These are phyloP conservation scores for Nothoprocta pentlandii DNA, from an alignment of 2,113 vertebrate genomes.

Conservation along the genomic window DNA sequence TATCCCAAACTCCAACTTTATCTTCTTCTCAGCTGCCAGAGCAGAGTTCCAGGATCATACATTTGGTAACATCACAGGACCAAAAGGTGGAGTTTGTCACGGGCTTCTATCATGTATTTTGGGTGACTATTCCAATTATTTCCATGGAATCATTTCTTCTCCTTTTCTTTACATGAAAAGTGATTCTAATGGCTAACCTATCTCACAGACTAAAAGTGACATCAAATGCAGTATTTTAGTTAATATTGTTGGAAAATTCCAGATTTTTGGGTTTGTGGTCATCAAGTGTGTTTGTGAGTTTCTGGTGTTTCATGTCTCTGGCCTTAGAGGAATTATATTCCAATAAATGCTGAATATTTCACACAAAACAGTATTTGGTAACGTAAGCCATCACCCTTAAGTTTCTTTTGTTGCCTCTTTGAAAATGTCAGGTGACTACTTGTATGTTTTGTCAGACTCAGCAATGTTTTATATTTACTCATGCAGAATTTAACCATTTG, in stretches of 20 bases:
- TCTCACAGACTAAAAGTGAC: slow-evolving; percentile 11
- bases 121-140: not conserved
- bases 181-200: not conserved
- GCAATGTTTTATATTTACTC: slow-evolving; percentile 26
- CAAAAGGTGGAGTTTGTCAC: not conserved
- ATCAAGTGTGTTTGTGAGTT: slow-evolving; percentile 14
- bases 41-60: not conserved
- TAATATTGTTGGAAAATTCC: not conserved
- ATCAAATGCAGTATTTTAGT: not conserved
- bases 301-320: slow-evolving; percentile 5
- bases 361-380: not conserved
- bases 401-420: slow-evolving; percentile 31
- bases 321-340: not conserved
- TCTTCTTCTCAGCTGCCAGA: not conserved
- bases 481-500: not conserved
- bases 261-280: not conserved
- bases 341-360: slow-evolving; percentile 3
- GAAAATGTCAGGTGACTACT: slow-evolving; percentile 7
- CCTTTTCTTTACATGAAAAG: not conserved
- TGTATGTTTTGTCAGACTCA: not conserved
- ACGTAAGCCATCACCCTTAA: not conserved
- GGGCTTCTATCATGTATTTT: not conserved
- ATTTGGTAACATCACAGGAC: not conserved
- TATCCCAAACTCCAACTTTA: slow-evolving; percentile 21
- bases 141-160: not conserved